Conservation (phyloP, 2,113 vertebrate genomes). For the Myrmophylax atrothorax region DNA sequence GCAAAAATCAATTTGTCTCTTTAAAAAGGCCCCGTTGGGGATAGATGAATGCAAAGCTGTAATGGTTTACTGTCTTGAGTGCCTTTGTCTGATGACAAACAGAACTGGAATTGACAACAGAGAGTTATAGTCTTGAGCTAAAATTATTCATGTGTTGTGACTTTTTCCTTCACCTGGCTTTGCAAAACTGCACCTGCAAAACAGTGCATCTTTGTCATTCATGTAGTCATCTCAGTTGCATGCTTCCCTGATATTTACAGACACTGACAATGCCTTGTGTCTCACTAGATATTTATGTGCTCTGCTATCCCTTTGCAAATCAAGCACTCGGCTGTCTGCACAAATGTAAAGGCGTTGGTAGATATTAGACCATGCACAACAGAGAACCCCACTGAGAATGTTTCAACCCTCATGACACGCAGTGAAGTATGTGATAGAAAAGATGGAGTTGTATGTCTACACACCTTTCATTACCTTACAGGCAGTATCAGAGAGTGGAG, state of each 20-base stretch:
- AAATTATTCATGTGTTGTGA: constrained; percentile 54
- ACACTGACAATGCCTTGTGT: background rate
- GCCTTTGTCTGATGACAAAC: constrained; percentile 65
- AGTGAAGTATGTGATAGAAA: background rate
- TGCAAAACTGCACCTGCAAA: constrained; percentile 41
- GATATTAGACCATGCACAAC: background rate
- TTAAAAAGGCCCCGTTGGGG: constrained; percentile 40
- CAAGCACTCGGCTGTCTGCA: background rate
- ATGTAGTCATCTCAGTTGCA: background rate
- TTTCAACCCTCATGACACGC: background rate
- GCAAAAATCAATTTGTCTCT: constrained; percentile 66
- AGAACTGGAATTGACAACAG: constrained; percentile 61
- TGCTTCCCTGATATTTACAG: background rate
- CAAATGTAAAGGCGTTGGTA: background rate
- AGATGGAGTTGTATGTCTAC: background rate
- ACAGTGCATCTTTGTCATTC: background rate
- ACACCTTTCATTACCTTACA: background rate
- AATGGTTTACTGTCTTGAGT: constrained; percentile 58
- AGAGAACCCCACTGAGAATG: background rate
- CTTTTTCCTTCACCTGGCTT: constrained; percentile 48
- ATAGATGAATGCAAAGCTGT: constrained; percentile 43
- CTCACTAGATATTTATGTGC: background rate
- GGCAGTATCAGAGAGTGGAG: background rate
- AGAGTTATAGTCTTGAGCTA: constrained; percentile 19
- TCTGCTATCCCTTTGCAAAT: background rate